Base-by-base conservation (phyloP, 2,797 vertebrate species). In the Sebastes steindachneri region DNA sequence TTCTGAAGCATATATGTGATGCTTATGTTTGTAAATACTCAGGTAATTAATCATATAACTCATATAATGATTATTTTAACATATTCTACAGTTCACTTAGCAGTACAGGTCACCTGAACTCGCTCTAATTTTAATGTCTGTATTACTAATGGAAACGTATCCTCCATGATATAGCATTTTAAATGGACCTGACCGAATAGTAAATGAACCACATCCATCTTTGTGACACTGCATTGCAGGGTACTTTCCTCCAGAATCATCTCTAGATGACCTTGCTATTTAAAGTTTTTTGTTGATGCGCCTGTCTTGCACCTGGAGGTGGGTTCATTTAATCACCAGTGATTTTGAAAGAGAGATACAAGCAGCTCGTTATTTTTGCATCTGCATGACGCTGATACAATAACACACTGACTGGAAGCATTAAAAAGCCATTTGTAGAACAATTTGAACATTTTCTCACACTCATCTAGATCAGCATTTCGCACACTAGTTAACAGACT, bases 121-220 rank as follows among this genome's bases (percentile, higher is more conserved):
- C 29, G 9, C 72, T 93, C 85, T 90, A 88, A 93, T 94, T 93
- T 92, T 91, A 94, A 93, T 88, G 88, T 92, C 89, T 92, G 86
- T 90, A 86, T 91, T 85, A 89, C 90, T 92, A 89, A 93, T 93
- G 87, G 89, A 92, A 93, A 90, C 53, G 88, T 89, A 86, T 94
- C 89, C 88, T 88, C 74, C 82, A 82, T 90, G 93, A 95, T 94
- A 90, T 87, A 94, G 91, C 92, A 86, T 93, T 93, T 94, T 93
- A 93, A 95, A 95, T 93, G 89, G 91, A 92, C 87, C 94, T 94
- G 93, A 94, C 92, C 12, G 88, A 94, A 94, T 93, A 90, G 91
- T 88, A 95, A 94, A 95, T 95, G 90, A 95, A 93, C 91, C 90
- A 87, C 94, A 95, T 95, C 93, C 92, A 93, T 95, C 94, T 95